Base-by-base conservation (phyloP, 2,797 vertebrate genomes). In the Lutjanus campechanus region DNA sequence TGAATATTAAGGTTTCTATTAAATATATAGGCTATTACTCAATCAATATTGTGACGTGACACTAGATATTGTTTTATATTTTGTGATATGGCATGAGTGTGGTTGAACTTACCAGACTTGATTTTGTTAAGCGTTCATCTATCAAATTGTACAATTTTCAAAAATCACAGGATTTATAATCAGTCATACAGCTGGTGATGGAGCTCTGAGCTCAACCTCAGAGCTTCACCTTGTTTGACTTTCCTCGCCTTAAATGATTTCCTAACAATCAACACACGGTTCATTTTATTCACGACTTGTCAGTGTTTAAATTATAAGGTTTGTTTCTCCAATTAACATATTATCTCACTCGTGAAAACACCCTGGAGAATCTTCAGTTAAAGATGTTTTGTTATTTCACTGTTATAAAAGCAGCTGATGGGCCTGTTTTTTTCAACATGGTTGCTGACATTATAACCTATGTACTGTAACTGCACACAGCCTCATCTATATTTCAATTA, bases 231-330 rank as follows among this genome's bases (percentile, higher is more conserved):
- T 79, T 10, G 58, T 29, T 61, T 73, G 36, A 76, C 36, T 77
- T 61, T 77, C 62, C 47, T 68, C 75, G 44, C 62, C 44, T 68
- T 59, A 36, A 36, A 36, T 72, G 62, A 50, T 69, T 81, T 72
- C 29, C 29, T 47, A 5, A 44, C 16, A 66, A 49, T 36, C 29
- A 36, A 36, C 29, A 36, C 29, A 36, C 54, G 43, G 36, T 50
- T 80, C 0, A 47, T 62, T 59, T 63, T 43, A 64, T 76, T 74
- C 43, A 60, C 47, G 25, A 15, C n/a, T 36, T 36, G 29, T 54
- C 59, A 10, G 19, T 67, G 67, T 81, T 70, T 69, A 36, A 17
- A 83, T 82, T 41, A 79, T 71, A 58, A 79, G 61, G 43, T 36
- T 36, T 36, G 29, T 36, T 36, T 36, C 29, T 36, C 29, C 5